Base-by-base conservation (phyloP, 2,888 invertebrate species). In the Cinara cedri region DNA sequence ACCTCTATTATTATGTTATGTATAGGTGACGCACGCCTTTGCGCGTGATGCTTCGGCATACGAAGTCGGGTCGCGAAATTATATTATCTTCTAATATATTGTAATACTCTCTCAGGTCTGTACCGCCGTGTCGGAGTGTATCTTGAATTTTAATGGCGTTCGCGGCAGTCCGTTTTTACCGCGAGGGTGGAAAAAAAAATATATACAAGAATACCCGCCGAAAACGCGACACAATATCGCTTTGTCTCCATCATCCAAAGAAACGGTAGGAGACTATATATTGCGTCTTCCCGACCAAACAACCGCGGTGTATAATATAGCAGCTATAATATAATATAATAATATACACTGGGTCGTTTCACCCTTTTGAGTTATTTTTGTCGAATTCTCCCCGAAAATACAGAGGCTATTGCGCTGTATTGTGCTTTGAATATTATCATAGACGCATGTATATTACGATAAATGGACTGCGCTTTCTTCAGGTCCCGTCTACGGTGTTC, bases 121-220 rank as follows among this genome's bases (percentile, higher is more conserved):
- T 42, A 55, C 24, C 71, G 55, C 34, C 34, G 19, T 14, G 24
- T 49, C n/a, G 57, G 24, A 46, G 44, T 44, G 26, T 57, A n/a
- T n/a, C n/a, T 24, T 72, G 72, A 72, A 72, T 72, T 72, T 72
- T n/a, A 72, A 72, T 60, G n/a, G 24, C 10, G 11, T 3, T 46
- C n/a, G 42, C 13, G 26, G 60, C n/a, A 24, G 46, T 19, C 26
- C 24, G 57, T 26, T 70, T 70, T 70, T 24, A 46, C 34, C 34
- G 6, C 2, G 57, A 44, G 19, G 1, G n/a, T n/a, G 19, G 24
- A 71, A 57, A 44, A 10, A 46, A 46, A 46, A 14, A 46, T 6
- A 14, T 6, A 46, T 8, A 42, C 9, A 42, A 57, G 6, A 60
- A 13, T 13, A 44, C 46, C 10, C 10, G 0, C 19, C 24, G 24